A percentile compares a stretch with the other conserved stretches of the same genome.
These are phyloP conservation scores for Trididemnum nubilum DNA, from an alignment of 23 tunicate genomes.

Conservation along the genomic window DNA sequence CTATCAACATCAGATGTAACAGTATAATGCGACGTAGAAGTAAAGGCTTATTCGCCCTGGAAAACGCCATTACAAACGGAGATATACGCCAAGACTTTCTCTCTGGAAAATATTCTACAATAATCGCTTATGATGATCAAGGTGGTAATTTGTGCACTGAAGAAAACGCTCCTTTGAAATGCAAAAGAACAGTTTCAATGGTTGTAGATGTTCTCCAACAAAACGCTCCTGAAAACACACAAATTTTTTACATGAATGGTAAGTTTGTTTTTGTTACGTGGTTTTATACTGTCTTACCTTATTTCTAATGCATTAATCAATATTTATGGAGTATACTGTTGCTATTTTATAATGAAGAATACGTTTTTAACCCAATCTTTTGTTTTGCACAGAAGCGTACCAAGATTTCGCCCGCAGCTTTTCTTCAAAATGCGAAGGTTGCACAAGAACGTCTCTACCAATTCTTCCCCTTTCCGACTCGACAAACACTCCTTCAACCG, in stretches of 20 bases:
- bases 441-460: slow-evolving; percentile 12
- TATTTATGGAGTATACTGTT: no score
- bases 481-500: neutral
- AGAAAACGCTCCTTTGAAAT: slow-evolving; percentile 21
- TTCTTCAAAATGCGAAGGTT: slow-evolving; percentile 2
- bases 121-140: slow-evolving; percentile 47
- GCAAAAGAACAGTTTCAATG: slow-evolving; percentile 3
- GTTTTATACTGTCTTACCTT: neutral
- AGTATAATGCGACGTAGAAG: slow-evolving; percentile 57
- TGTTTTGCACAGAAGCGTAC: slow-evolving; percentile 3
- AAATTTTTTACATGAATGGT: slow-evolving; percentile 9
- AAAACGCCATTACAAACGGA: slow-evolving; percentile 45
- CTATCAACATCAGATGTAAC: slow-evolving; percentile 55
- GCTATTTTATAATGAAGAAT: neutral
- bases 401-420: neutral
- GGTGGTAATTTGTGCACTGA: neutral
- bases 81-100: slow-evolving; percentile 34
- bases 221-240: slow-evolving; percentile 18
- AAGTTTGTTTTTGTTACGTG: neutral
- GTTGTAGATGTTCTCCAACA: slow-evolving; percentile 5
- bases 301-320: no score
- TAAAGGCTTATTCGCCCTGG: slow-evolving; percentile 34
- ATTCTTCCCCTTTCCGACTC: neutral
- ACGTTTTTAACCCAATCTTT: neutral
- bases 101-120: slow-evolving; percentile 17